phyloP scores from a whole-genome alignment of 2,888 invertebrate species.

The Himalopsyche kuldschensis region DNA sequence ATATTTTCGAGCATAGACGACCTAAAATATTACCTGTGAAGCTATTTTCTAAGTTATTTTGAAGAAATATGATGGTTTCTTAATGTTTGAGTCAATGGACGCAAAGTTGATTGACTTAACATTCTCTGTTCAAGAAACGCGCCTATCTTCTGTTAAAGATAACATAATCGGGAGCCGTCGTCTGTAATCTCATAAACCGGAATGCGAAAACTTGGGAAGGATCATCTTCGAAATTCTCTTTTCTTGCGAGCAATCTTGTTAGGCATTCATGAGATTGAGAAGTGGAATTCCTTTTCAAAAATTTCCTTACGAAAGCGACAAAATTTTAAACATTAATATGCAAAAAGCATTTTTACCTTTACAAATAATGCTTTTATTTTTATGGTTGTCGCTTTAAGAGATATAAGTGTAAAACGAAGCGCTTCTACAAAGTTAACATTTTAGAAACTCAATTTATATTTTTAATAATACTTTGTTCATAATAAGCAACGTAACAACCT shows the following conservation, averaged over 20 bases:
- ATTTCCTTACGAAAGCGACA: neutral
- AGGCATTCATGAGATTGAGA: constrained; percentile 21
- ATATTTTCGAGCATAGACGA: neutral
- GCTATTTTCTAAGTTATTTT: neutral
- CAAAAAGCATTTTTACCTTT: constrained; percentile 6
- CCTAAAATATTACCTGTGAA: neutral
- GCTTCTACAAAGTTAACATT: neutral
- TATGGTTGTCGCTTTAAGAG: neutral
- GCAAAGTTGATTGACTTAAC: constrained; percentile 31
- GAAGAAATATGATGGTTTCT: constrained; percentile 4
- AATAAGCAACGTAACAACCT: too few species aligned
- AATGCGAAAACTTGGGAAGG: constrained; percentile 19
- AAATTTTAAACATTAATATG: constrained; percentile 13
- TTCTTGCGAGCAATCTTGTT: constrained; percentile 20
- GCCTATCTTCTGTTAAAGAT: constrained; percentile 16
- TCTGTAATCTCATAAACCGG: constrained; percentile 26
- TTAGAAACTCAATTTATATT: too few species aligned
- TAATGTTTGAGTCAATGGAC: constrained; percentile 15
- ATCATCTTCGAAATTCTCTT: constrained; percentile 7
- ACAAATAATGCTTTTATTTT: neutral
- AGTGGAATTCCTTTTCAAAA: constrained; percentile 9
- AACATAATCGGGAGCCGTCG: constrained; percentile 27
- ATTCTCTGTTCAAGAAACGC: constrained; percentile 14
- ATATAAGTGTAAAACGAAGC: neutral
- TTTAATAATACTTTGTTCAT: too few species aligned